These are phyloP conservation scores for Siniperca scherzeri DNA, from an alignment of 2,797 vertebrate species.

Conservation along the genomic window DNA sequence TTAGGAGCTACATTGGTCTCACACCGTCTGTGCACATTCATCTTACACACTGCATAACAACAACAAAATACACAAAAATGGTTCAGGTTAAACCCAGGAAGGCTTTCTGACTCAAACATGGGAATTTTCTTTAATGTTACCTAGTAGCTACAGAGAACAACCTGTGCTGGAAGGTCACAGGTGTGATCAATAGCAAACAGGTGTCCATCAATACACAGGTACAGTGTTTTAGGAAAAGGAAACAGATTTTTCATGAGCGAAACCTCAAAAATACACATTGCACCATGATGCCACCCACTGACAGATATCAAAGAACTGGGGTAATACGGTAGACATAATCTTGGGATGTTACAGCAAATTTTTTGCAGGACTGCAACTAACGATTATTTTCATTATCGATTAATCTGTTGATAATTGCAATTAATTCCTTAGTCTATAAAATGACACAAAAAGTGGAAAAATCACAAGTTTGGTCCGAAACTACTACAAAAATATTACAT, in stretches of 20 bases:
- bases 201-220: neutral
- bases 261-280: neutral
- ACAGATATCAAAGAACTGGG: neutral
- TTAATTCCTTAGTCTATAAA: neutral
- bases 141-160: neutral
- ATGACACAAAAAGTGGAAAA: neutral
- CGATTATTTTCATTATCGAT: neutral
- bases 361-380: neutral
- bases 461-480: neutral
- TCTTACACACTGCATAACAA: constrained; percentile 93
- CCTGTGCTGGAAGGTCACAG: neutral
- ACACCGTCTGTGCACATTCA: constrained; percentile 98
- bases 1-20: constrained; percentile 98
- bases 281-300: neutral
- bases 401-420: neutral
- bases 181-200: neutral
- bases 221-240: too few species aligned
- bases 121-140: neutral
- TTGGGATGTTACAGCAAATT: neutral
- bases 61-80: neutral
- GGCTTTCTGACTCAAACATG: neutral
- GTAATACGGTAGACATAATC: neutral
- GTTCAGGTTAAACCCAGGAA: neutral
- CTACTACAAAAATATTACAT: neutral
- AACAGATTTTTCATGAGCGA: neutral